A percentile compares a stretch with the other conserved stretches of the same genome.
phyloP scores from a whole-genome alignment of 2,888 invertebrate genomes.

The Rugalucina vietnamica region DNA sequence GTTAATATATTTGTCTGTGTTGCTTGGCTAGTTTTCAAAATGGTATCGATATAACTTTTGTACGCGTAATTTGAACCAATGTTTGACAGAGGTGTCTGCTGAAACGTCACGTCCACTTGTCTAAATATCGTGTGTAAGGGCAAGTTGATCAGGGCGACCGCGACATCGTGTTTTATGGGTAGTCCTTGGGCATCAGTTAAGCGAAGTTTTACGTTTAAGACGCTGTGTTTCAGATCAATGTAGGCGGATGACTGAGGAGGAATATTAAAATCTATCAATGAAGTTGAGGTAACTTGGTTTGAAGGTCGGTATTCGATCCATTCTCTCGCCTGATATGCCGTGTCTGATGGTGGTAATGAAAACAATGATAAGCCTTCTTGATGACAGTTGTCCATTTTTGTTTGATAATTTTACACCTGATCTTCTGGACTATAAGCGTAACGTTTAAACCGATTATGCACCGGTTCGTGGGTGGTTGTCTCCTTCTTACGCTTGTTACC shows the following conservation, averaged over 20 bases:
- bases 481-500: constrained; percentile 8
- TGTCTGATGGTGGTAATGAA: not conserved
- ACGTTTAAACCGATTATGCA: not conserved
- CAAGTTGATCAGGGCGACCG: constrained; percentile 20
- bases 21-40: constrained; percentile 28
- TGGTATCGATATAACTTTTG: constrained; percentile 57
- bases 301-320: not conserved
- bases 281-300: constrained; percentile 3
- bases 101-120: constrained; percentile 45
- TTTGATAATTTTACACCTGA: not conserved
- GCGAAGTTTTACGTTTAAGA: constrained; percentile 29
- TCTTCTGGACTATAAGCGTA: not conserved
- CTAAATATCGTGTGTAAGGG: constrained; percentile 42
- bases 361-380: not conserved
- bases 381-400: not conserved
- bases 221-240: constrained; percentile 33
- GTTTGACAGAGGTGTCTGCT: constrained; percentile 43
- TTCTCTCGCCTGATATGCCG: not conserved
- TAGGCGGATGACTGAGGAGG: constrained; percentile 32
- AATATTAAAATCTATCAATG: constrained; percentile 37
- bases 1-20: not conserved
- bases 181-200: constrained; percentile 16
- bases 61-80: constrained; percentile 48
- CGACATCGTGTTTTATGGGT: not conserved
- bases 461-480: not conserved